Evolutionary conservation across 2,888 invertebrate species (phyloP).

Genomic region (Diarsia brunnea): DNA sequence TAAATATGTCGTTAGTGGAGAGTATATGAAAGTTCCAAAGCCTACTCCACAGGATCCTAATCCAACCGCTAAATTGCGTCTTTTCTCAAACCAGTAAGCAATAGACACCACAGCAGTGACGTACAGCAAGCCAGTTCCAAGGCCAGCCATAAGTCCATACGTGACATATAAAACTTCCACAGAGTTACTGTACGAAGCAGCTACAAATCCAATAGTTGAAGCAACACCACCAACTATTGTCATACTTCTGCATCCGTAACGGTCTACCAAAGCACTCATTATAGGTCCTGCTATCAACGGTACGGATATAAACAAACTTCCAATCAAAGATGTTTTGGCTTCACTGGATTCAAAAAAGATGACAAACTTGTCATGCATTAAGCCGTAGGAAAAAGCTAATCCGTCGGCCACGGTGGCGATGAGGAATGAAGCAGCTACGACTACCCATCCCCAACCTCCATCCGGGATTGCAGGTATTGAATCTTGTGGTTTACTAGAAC

Average conservation of each 20-base stretch:
- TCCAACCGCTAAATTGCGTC: slow-evolving; percentile 96
- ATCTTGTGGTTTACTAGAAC: slow-evolving; percentile 82
- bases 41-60: slow-evolving; percentile 97
- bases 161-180: slow-evolving; percentile 95
- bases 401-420: slow-evolving; percentile 98
- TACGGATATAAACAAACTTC: slow-evolving; percentile 96
- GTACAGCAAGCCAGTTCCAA: slow-evolving; percentile 96
- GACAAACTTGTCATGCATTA: slow-evolving; percentile 95
- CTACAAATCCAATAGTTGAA: slow-evolving; percentile 94
- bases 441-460: slow-evolving; percentile 98
- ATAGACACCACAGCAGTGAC: slow-evolving; percentile 97
- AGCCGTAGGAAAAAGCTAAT: slow-evolving; percentile 97
- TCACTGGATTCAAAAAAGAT: slow-evolving; percentile 94
- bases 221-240: slow-evolving; percentile 94
- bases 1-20: slow-evolving; percentile 95
- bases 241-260: slow-evolving; percentile 95
- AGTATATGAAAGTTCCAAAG: slow-evolving; percentile 96
- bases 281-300: slow-evolving; percentile 96
- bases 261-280: slow-evolving; percentile 96
- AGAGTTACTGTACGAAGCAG: slow-evolving; percentile 93
- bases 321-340: slow-evolving; percentile 96
- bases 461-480: slow-evolving; percentile 93
- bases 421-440: slow-evolving; percentile 96
- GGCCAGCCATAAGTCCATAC: slow-evolving; percentile 95
- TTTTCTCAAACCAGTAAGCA: slow-evolving; percentile 98